Base-by-base conservation (phyloP, 2,113 vertebrate genomes). In the Amia ocellicauda region DNA sequence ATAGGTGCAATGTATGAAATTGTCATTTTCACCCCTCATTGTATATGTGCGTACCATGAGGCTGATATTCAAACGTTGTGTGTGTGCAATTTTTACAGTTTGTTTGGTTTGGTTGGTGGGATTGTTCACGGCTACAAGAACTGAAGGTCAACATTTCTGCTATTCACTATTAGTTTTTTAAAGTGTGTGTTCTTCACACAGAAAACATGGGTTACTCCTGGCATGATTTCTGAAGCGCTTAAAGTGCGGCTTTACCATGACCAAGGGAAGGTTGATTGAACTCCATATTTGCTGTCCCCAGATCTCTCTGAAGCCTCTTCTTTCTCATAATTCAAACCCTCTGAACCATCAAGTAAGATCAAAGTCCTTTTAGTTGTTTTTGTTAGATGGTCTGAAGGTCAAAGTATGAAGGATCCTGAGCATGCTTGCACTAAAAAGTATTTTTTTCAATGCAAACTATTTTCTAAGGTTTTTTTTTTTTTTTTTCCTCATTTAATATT, bases 81-180 rank as follows among this genome's bases (percentile, higher is more conserved):
- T 82, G 80, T 76, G 81, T 83, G 82, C 80, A 79, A 80, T 69
- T 68, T 78, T 72, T 80, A 78, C 77, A 81, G 77, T 80, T 16
- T 17, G 1, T n/a, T n/a, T n/a, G n/a, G 81, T 81, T 81, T 85
- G 85, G 82, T 84, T 85, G 82, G 82, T 80, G 77, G 82, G 82
- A 84, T 83, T 82, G 76, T 83, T 7, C 9, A 50, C 5, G 47
- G 7, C 47, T 50, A 16, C 17, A 7, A 50, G 16, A 50, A 8
- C 81, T 85, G 83, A 88, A 86, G 82, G 82, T 88, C 83, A 85
- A 76, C 83, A 82, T 77, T 82, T 86, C 78, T 81, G 69, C 63
- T 78, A 69, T 71, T 74, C 61, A 62, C 57, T 43, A 52, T 74
- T 47, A 51, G 20, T 64, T 61, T 67, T 83, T 45, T 58, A 76